Evolutionary conservation across 2,113 vertebrate genomes (phyloP), one percentile per base, ranked within the genome.

Genomic region (Peucedramus taeniatus): DNA sequence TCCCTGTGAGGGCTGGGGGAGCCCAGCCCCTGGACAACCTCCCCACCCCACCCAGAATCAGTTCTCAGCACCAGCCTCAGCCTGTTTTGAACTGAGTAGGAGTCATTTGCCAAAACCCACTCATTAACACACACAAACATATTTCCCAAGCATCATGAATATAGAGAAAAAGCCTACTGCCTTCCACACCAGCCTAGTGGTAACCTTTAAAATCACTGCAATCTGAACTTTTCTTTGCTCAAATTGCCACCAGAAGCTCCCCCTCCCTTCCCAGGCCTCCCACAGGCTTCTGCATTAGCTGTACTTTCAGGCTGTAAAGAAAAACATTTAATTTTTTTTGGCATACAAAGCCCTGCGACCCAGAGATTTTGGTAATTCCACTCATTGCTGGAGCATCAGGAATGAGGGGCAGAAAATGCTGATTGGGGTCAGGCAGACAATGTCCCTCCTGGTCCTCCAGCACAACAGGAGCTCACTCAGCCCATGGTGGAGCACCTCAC

Each of bases 151-250:
- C 37, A 37, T 23, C 24, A 5, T 3, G 39, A 75, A 80, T 60
- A 56, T 1, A 79, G 42, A 89, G 39, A 28, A 84, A 87, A 87
- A 70, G 21, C 59, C 77, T 56, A 63, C 65, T 56, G 64, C 3
- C 6, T 15, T 93, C 65, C 51, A 14, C 0, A 2, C 37, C 57
- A 59, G 66, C 44, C 83, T 57, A 66, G 53, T 40, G 42, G 23
- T 57, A 88, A 82, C 69, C 78, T 87, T 87, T 90, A 53, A 89
- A 93, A 93, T 40, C 78, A 69, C 19, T 60, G 37, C 76, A 92
- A 80, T 72, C 40, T 61, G 50, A 35, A 39, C 19, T 47, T 69
- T 42, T 39, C 79, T 28, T 39, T 13, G 65, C 15, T 91, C 64
- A 17, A 31, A 16, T n/a, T 65, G 45, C 44, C 63, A 61, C 23